Percentiles rank a stretch among this genome's conserved stretches.
These are phyloP conservation scores for Mustela lutreola DNA, from an alignment of 2,113 vertebrate species.

Conservation along the genomic window DNA sequence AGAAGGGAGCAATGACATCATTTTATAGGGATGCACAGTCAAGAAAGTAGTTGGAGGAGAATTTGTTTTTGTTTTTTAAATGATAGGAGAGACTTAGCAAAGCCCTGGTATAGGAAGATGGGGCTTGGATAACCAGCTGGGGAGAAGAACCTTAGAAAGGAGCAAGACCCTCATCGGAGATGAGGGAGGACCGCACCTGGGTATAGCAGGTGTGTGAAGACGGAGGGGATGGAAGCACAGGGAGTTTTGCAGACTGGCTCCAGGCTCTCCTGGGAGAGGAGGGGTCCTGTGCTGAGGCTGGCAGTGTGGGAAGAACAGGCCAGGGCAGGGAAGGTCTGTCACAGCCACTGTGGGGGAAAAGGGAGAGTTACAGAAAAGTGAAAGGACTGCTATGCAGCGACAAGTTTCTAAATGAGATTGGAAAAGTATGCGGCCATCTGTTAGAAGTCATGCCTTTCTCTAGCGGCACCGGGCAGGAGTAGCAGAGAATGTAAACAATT, in stretches of 20 bases:
- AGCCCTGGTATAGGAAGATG: background rate
- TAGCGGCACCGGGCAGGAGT: background rate
- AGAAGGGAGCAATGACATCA: background rate
- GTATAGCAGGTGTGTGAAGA: background rate
- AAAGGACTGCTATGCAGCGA: background rate
- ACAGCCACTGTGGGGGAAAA: too few species aligned
- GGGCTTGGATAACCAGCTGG: background rate
- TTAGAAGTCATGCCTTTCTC: background rate
- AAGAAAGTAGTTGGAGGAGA: background rate
- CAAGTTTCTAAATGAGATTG: background rate
- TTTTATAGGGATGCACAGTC: background rate
- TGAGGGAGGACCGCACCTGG: background rate
- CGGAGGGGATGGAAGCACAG: background rate
- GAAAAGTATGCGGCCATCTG: background rate
- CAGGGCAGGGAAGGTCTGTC: fast-evolving
- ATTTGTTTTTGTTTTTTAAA: background rate
- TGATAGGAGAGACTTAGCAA: background rate
- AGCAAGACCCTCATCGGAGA: background rate
- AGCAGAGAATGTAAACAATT: background rate
- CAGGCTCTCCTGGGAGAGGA: background rate
- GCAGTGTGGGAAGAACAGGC: background rate
- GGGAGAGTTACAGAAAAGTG: too few species aligned
- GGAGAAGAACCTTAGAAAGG: background rate
- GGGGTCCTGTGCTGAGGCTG: background rate
- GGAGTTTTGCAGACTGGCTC: background rate